A percentile compares a stretch with the other conserved stretches of the same genome.
Evolutionary conservation across 2,113 vertebrate genomes (phyloP).

Genomic region (Anhinga anhinga): DNA sequence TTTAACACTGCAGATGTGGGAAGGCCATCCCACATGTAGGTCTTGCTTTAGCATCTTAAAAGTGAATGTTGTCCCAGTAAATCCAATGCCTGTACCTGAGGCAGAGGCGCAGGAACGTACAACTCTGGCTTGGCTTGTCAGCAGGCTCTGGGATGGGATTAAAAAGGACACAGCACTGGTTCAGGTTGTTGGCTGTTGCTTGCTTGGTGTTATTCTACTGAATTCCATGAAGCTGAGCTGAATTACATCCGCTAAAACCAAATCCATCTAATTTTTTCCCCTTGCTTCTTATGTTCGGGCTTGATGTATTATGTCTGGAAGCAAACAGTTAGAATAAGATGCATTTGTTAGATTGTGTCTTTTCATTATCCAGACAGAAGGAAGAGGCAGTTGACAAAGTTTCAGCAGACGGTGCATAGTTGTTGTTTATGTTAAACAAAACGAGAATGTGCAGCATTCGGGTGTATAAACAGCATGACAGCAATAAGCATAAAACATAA

Average conservation of each 20-base stretch:
- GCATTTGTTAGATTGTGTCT: conserved; percentile 63
- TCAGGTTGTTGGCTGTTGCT: background rate
- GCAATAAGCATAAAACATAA: conserved; percentile 67
- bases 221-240: background rate
- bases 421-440: conserved; percentile 73
- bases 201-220: background rate
- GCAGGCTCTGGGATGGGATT: background rate
- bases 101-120: background rate
- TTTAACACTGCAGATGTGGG: background rate
- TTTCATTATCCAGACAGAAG: conserved; percentile 69
- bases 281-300: conserved; percentile 21
- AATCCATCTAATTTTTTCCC: conserved; percentile 23
- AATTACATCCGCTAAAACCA: background rate
- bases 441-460: conserved; percentile 64
- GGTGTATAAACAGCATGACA: conserved; percentile 65
- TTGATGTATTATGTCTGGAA: conserved; percentile 48
- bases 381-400: conserved; percentile 66
- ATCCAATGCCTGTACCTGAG: background rate
- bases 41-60: background rate
- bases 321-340: conserved; percentile 65
- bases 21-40: background rate
- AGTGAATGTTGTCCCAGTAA: background rate
- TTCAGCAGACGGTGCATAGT: conserved; percentile 68
- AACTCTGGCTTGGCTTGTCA: background rate
- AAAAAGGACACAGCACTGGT: background rate